Conservation (phyloP, 2,113 vertebrate genomes). For the Ardeotis arabs region DNA sequence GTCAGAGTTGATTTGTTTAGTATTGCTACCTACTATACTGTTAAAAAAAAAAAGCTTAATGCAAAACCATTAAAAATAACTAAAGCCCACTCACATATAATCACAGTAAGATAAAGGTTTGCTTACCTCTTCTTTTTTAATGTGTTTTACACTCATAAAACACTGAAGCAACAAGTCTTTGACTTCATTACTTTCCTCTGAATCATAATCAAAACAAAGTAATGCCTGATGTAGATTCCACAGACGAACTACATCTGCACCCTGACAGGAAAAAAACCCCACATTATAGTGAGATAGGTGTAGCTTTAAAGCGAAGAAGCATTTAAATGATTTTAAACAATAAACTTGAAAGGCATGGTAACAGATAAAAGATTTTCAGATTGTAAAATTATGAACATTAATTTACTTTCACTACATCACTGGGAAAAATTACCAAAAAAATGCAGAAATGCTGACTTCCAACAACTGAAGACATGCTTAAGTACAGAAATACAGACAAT, state of each 20-base stretch:
- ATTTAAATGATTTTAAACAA: background rate
- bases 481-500: background rate
- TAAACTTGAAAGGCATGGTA: background rate
- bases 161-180: conserved; percentile 86
- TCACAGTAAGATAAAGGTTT: background rate
- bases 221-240: conserved; percentile 84
- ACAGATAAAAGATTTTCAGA: background rate
- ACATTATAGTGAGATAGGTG: background rate
- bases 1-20: background rate
- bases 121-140: conserved; percentile 88
- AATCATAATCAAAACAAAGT: conserved; percentile 83
- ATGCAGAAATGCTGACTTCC: background rate
- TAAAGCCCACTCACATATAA: background rate
- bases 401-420: background rate
- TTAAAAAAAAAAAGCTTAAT: background rate
- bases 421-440: background rate
- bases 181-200: conserved; percentile 83
- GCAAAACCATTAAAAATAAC: background rate
- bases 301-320: background rate
- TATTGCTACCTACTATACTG: background rate
- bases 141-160: conserved; percentile 78
- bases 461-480: background rate
- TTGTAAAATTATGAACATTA: background rate
- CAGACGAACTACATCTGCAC: conserved; percentile 79
- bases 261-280: conserved; percentile 61